These are phyloP conservation scores for Cyprinodon tularosa DNA, from an alignment of 2,113 vertebrate species.

Conservation along the genomic window DNA sequence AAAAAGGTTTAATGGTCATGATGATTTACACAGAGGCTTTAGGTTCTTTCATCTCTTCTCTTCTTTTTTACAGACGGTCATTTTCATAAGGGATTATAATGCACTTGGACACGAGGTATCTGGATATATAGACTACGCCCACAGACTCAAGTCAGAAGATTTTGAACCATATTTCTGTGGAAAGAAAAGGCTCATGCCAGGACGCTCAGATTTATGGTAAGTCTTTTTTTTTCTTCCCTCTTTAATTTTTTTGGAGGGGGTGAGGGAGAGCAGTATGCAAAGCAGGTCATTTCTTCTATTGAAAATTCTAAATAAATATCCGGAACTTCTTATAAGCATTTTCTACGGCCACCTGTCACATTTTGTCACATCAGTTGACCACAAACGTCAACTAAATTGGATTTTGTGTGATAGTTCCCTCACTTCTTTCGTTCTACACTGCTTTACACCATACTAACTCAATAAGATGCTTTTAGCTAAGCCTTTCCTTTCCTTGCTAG, in stretches of 20 bases:
- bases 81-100: slow-evolving; percentile 89
- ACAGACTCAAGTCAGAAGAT: slow-evolving; percentile 85
- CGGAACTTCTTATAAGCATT: background rate
- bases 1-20: slow-evolving; percentile 41
- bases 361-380: background rate
- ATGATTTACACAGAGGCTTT: slow-evolving; percentile 75
- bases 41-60: slow-evolving; percentile 42
- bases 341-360: background rate
- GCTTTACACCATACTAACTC: background rate
- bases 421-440: background rate
- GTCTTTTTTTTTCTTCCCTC: slow-evolving; percentile 43
- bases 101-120: slow-evolving; percentile 85
- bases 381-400: background rate
- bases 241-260: background rate
- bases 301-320: background rate
- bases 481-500: background rate
- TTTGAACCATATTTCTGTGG: slow-evolving; percentile 87
- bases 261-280: background rate
- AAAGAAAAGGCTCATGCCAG: slow-evolving; percentile 86
- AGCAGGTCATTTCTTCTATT: background rate
- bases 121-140: slow-evolving; percentile 89
- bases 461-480: background rate
- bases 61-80: slow-evolving; percentile 82
- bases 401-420: background rate
- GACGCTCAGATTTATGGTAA: slow-evolving; percentile 86